Conservation (phyloP, 2,888 invertebrate genomes). For the Phytoseiulus persimilis region DNA sequence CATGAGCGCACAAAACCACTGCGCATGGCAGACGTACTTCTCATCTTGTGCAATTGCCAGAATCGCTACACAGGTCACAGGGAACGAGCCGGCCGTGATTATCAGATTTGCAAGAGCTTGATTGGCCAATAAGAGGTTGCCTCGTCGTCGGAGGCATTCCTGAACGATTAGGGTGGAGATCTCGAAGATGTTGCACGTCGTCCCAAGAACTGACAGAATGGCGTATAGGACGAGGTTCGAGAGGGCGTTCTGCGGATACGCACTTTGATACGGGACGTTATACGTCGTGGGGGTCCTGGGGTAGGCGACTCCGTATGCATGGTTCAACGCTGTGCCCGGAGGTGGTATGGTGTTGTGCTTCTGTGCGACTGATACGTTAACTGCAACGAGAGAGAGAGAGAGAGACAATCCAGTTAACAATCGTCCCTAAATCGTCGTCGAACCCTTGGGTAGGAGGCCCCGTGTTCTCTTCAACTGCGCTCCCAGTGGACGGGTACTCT, state of each 20-base stretch:
- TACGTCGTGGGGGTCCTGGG: slow-evolving; percentile 34
- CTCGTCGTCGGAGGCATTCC: slow-evolving; percentile 42
- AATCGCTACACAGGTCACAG: slow-evolving; percentile 43
- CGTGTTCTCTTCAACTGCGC: too few species aligned
- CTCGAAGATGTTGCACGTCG: slow-evolving; percentile 44
- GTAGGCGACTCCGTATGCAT: slow-evolving; percentile 27
- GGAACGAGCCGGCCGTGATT: slow-evolving; percentile 42
- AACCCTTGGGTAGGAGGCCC: too few species aligned
- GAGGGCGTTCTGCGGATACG: slow-evolving; percentile 36
- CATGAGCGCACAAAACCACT: slow-evolving; percentile 43
- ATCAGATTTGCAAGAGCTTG: slow-evolving; percentile 44
- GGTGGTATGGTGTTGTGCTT: slow-evolving; percentile 38
- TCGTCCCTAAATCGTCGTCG: too few species aligned
- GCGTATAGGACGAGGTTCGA: slow-evolving; percentile 42
- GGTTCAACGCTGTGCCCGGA: slow-evolving; percentile 32
- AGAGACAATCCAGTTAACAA: background rate
- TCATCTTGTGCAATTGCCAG: slow-evolving; percentile 42
- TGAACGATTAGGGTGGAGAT: slow-evolving; percentile 44
- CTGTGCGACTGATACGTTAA: slow-evolving; percentile 21
- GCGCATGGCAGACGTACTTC: slow-evolving; percentile 43
- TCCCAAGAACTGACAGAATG: slow-evolving; percentile 43
- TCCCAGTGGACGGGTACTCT: too few species aligned
- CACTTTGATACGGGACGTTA: slow-evolving; percentile 30
- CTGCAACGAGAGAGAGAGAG: background rate
- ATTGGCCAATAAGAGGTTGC: slow-evolving; percentile 44